Percentiles rank a stretch among this genome's conserved stretches.
Evolutionary conservation across 2,113 vertebrate species (phyloP).

Genomic region (Pleuronectes platessa): DNA sequence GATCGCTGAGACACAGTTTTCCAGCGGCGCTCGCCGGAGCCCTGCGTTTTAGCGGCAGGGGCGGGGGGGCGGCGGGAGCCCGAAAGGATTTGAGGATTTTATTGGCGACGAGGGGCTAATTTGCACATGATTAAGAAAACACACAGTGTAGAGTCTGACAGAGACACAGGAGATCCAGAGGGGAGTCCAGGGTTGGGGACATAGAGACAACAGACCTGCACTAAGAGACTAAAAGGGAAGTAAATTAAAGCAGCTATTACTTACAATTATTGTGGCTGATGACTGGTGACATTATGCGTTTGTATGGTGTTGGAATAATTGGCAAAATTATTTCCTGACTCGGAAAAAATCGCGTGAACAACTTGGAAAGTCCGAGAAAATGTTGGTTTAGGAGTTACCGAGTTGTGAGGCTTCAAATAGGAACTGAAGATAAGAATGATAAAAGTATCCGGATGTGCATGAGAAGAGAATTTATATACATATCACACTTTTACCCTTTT

Average conservation of each 20-base stretch:
- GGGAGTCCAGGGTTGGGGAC: too few species aligned
- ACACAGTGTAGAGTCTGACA: slow-evolving; percentile 65
- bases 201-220: slow-evolving; percentile 37
- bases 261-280: slow-evolving; percentile 35
- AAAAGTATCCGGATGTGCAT: too few species aligned
- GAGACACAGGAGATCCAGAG: too few species aligned
- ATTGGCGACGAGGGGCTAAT: slow-evolving; percentile 72
- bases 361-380: too few species aligned
- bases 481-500: too few species aligned
- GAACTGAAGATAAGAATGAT: too few species aligned
- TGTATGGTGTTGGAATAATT: too few species aligned
- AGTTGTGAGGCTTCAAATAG: too few species aligned
- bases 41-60: slow-evolving; percentile 12
- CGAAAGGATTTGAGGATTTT: slow-evolving; percentile 67
- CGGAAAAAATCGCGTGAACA: too few species aligned
- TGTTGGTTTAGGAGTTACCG: not conserved
- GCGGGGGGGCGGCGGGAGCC: slow-evolving; percentile 9
- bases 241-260: slow-evolving; percentile 37
- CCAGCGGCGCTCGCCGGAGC: slow-evolving; percentile 45
- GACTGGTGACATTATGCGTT: not conserved
- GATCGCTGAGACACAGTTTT: slow-evolving; percentile 59
- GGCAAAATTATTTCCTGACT: too few species aligned
- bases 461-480: too few species aligned
- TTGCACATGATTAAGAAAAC: slow-evolving; percentile 79
- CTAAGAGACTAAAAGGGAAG: slow-evolving; percentile 19